These are phyloP conservation scores for Anastrepha ludens DNA, from an alignment of 1,140 invertebrate genomes.

Conservation along the genomic window DNA sequence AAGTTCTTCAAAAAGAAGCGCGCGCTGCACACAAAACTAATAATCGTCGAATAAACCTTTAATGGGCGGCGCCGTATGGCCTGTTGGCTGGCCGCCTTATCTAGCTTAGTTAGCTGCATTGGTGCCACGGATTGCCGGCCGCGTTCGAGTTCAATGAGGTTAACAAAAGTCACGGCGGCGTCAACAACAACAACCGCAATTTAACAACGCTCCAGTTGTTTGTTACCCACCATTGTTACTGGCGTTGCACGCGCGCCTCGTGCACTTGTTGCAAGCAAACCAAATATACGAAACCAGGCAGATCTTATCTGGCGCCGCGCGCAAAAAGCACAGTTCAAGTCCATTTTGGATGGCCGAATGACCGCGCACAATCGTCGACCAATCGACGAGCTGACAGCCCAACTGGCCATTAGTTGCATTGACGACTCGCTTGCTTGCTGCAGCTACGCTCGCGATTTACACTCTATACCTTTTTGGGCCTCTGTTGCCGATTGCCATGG, in stretches of 20 bases:
- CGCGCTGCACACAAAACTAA: neutral
- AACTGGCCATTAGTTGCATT: neutral
- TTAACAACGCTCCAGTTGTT: constrained; percentile 18
- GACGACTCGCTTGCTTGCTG: neutral
- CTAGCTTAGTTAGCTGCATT: neutral
- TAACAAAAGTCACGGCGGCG: constrained; percentile 53
- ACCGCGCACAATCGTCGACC: constrained; percentile 24
- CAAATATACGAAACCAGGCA: neutral
- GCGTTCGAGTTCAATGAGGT: constrained; percentile 34
- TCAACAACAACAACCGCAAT: neutral
- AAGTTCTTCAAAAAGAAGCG: neutral
- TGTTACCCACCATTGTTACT: neutral
- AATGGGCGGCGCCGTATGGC: constrained; percentile 31
- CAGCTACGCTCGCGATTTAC: neutral
- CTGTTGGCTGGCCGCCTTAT: neutral
- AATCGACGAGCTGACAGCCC: constrained; percentile 23
- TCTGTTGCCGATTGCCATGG: neutral
- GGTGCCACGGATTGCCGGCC: neutral
- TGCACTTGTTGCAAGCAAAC: constrained; percentile 29
- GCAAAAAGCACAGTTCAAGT: constrained; percentile 42
- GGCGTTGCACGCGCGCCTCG: constrained; percentile 7
- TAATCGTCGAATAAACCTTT: neutral
- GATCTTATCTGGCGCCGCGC: constrained; percentile 19
- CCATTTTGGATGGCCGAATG: constrained; percentile 35
- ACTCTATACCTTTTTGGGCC: neutral